Evolutionary conservation across 2,113 vertebrate genomes (phyloP).

Genomic region (Cavia porcellus): DNA sequence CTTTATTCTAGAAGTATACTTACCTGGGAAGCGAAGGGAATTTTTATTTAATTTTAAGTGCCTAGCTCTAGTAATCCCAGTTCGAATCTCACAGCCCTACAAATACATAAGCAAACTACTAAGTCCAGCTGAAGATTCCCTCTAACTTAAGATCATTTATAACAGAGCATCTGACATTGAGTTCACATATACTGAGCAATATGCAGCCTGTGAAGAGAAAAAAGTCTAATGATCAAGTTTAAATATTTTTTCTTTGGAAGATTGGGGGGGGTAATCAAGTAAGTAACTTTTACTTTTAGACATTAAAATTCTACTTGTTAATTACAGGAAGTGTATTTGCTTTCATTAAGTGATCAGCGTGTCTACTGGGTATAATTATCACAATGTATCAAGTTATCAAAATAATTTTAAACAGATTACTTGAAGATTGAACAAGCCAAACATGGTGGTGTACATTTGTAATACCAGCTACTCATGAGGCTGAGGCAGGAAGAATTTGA

Average conservation of each 20-base stretch:
- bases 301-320: slow-evolving; percentile 47
- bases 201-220: neutral
- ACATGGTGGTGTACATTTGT: neutral
- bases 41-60: slow-evolving; percentile 70
- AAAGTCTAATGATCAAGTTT: slow-evolving; percentile 50
- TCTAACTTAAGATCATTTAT: slow-evolving; percentile 2
- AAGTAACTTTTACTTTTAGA: slow-evolving; percentile 20
- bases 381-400: slow-evolving; percentile 18
- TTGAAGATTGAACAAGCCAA: neutral
- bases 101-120: slow-evolving; percentile 16
- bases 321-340: neutral
- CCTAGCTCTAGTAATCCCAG: slow-evolving; percentile 72
- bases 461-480: neutral
- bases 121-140: slow-evolving; percentile 24
- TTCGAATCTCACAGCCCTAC: slow-evolving; percentile 64
- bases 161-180: neutral
- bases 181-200: slow-evolving; percentile 46
- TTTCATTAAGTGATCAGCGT: neutral
- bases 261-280: slow-evolving; percentile 26
- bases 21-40: slow-evolving; percentile 70
- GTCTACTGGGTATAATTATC: slow-evolving; percentile 4
- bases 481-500: neutral
- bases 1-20: slow-evolving; percentile 31
- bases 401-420: neutral
- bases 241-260: slow-evolving; percentile 2